Conservation (phyloP, 2,113 vertebrate genomes). For the Turdus rufiventris region DNA sequence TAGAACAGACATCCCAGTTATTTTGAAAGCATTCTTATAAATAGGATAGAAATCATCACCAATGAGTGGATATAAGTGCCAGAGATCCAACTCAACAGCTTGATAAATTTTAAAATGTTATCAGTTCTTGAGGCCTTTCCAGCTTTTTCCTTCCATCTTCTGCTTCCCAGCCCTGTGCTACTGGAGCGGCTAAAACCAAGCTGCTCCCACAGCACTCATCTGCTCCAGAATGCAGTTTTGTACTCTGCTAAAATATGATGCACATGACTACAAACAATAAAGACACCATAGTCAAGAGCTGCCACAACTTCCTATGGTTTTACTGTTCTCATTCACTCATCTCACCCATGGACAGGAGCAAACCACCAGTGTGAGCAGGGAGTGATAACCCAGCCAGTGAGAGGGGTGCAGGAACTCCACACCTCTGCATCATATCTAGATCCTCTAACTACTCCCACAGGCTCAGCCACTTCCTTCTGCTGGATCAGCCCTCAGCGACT, state of each 20-base stretch:
- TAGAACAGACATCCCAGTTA: background rate
- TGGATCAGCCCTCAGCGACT: background rate
- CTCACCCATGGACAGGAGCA: background rate
- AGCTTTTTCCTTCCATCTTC: background rate
- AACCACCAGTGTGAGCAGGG: background rate
- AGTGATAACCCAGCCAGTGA: background rate
- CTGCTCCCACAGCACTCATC: background rate
- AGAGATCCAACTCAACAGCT: background rate
- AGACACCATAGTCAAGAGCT: background rate
- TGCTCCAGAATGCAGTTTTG: background rate
- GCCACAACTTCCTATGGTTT: background rate
- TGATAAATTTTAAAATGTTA: background rate
- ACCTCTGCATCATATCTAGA: background rate
- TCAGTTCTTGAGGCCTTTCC: background rate
- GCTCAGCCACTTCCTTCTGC: background rate
- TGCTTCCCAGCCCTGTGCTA: background rate
- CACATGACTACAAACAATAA: background rate
- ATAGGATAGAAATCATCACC: background rate
- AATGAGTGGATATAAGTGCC: background rate
- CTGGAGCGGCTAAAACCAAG: slow-evolving; percentile 1
- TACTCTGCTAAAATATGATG: background rate
- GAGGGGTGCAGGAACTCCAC: background rate
- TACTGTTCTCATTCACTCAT: background rate
- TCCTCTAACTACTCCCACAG: fast-evolving
- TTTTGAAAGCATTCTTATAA: background rate